Evolutionary conservation across 2,113 vertebrate species (phyloP), one percentile per base, ranked within the genome.

Genomic region (Malurus elegans): DNA sequence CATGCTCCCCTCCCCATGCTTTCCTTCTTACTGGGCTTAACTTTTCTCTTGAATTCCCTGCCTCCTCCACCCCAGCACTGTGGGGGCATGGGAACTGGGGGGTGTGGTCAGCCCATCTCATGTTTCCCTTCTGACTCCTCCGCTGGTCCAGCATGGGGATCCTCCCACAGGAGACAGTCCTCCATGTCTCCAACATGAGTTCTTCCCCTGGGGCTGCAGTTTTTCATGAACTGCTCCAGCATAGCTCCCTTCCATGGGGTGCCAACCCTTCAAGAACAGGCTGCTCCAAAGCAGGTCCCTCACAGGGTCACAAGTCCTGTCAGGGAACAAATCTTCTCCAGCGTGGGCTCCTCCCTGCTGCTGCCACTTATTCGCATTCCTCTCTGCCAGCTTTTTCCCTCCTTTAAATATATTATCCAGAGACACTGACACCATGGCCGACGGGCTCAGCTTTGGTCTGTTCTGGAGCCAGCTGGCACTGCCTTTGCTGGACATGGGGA

Each of bases 1-100:
- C 34, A 45, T 50, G 1, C 4, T 3, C 3, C 6, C 15, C 50
- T 26, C 2, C 2, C 4, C 4, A 23, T 5, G 7, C 9, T n/a
- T 71, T 31, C 31, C 5, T 51, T 67, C 42, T 80, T 76, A 18
- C 11, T 3, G 7, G 32, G 10, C 24, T 61, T 11, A 56, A n/a
- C 23, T 72, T 61, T 13, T 18, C 17, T 47, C 47, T 13, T 5
- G 3, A 34, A 53, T 84, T 67, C 26, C 72, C 31, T 57, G 2
- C 15, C 7, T 71, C 18, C 15, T 57, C 10, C n/a, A n/a, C 12
- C 1, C 2, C 10, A 76, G 14, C 13, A 8, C 3, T 31, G 6
- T 13, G 7, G 19, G 8, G 12, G 12, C 8, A 42, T 1, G 0
- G 13, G 8, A 58, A 81, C 53, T 26, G 31, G 16, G 8, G 4